Percentiles rank a stretch among this genome's conserved stretches.
Conservation (phyloP, 1,140 invertebrate species). For the Zaprionus camerounensis region DNA sequence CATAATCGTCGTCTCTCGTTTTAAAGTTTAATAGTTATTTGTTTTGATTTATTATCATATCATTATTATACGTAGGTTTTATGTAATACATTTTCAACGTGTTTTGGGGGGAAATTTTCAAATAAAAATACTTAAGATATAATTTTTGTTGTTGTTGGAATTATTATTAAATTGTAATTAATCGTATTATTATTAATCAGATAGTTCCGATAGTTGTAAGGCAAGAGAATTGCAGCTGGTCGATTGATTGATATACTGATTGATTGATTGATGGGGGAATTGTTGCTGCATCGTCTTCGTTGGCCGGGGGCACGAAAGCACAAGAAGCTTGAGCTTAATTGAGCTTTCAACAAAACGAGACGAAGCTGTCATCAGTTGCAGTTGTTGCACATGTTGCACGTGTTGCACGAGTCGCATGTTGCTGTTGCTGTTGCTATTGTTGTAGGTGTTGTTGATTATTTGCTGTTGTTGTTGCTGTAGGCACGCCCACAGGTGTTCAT, state of each 20-base stretch:
- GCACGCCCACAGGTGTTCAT: slow-evolving; percentile 80
- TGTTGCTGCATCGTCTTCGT: slow-evolving; percentile 28
- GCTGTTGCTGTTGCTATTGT: background rate
- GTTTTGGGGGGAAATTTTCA: slow-evolving; percentile 57
- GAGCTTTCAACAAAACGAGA: slow-evolving; percentile 59
- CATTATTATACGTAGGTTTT: slow-evolving; percentile 65
- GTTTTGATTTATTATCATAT: slow-evolving; percentile 52
- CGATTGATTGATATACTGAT: slow-evolving; percentile 29
- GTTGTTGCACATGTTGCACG: too few relatives aligned
- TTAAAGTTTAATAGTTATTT: slow-evolving; percentile 48
- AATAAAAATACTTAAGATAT: slow-evolving; percentile 77
- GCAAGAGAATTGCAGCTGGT: slow-evolving; percentile 77
- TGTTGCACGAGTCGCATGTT: slow-evolving; percentile 25
- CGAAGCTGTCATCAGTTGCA: slow-evolving; percentile 5
- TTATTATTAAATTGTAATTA: slow-evolving; percentile 74
- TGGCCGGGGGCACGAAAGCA: slow-evolving; percentile 51
- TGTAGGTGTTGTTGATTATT: slow-evolving; percentile 10
- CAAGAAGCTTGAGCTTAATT: slow-evolving; percentile 77
- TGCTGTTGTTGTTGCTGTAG: slow-evolving; percentile 52
- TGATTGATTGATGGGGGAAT: slow-evolving; percentile 23
- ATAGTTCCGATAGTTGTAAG: slow-evolving; percentile 55
- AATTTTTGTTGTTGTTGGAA: slow-evolving; percentile 50
- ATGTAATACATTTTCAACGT: slow-evolving; percentile 82
- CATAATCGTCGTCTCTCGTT: slow-evolving; percentile 32
- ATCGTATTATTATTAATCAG: slow-evolving; percentile 67